A percentile compares a stretch with the other conserved stretches of the same genome.
These are phyloP conservation scores for Spea bombifrons DNA, from an alignment of 2,113 vertebrate genomes.

Conservation along the genomic window DNA sequence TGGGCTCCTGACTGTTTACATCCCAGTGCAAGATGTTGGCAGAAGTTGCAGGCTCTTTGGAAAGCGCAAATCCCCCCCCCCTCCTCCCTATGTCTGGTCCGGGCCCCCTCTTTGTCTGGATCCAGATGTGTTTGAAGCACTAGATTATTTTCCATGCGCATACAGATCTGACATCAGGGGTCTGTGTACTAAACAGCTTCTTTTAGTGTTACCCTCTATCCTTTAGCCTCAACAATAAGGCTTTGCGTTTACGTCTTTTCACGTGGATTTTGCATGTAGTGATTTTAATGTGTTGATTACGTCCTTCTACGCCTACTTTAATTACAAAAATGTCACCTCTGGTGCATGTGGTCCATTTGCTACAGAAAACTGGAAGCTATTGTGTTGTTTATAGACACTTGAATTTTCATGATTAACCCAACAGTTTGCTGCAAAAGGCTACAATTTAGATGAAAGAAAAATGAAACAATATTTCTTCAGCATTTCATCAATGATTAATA, in stretches of 20 bases:
- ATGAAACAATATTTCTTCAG: too few relatives aligned
- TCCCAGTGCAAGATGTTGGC: constrained; percentile 33
- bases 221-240: not conserved
- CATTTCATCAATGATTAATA: too few relatives aligned
- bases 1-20: constrained; percentile 37
- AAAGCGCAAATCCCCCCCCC: constrained; percentile 21
- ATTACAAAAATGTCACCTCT: too few relatives aligned
- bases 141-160: constrained; percentile 30
- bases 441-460: too few relatives aligned
- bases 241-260: too few relatives aligned
- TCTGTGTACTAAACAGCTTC: constrained; percentile 18
- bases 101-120: constrained; percentile 36
- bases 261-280: too few relatives aligned
- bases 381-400: too few relatives aligned
- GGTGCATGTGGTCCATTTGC: too few relatives aligned
- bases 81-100: constrained; percentile 9
- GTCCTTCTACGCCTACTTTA: not conserved
- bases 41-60: constrained; percentile 7
- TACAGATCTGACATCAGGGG: constrained; percentile 6
- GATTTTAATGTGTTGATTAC: not conserved
- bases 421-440: too few relatives aligned
- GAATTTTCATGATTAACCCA: too few relatives aligned
- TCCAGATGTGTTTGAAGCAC: constrained; percentile 43
- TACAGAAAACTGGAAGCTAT: too few relatives aligned
- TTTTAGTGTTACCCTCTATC: constrained; percentile 28